phyloP scores from a whole-genome alignment of 30 jellyfish, hydroid and myxozoan genomes.

The Hydractinia echinata region DNA sequence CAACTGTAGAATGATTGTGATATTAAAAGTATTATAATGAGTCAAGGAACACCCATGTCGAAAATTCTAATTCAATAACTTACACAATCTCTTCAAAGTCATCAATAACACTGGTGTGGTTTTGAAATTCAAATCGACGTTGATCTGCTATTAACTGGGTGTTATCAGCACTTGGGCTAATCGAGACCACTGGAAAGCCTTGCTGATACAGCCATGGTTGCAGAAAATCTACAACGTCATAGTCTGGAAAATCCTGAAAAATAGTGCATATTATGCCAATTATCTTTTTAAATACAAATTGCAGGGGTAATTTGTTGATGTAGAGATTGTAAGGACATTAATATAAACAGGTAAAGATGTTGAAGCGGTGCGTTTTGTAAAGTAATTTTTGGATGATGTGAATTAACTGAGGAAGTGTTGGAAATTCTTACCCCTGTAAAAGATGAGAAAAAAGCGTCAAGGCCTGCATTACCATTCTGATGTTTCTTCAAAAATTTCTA shows the following conservation, averaged over 20 bases:
- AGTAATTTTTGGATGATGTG: neutral
- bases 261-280: too few species aligned
- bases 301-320: neutral
- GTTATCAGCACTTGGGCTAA: neutral
- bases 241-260: neutral
- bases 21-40: too few species aligned
- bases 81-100: neutral
- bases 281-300: too few species aligned
- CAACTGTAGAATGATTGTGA: too few species aligned
- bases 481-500: neutral
- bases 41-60: too few species aligned
- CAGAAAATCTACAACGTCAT: slow-evolving; percentile 6
- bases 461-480: neutral
- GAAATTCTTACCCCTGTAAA: neutral
- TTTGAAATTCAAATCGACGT: neutral
- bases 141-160: slow-evolving; percentile 6
- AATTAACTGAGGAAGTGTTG: neutral
- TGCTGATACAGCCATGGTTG: neutral
- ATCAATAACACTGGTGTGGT: neutral
- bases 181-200: neutral
- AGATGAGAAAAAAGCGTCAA: neutral
- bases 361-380: too few species aligned
- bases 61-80: neutral
- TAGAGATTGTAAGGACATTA: neutral
- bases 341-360: neutral